These are phyloP conservation scores for Apeira syringaria DNA, from an alignment of 2,888 invertebrate genomes.

Conservation along the genomic window DNA sequence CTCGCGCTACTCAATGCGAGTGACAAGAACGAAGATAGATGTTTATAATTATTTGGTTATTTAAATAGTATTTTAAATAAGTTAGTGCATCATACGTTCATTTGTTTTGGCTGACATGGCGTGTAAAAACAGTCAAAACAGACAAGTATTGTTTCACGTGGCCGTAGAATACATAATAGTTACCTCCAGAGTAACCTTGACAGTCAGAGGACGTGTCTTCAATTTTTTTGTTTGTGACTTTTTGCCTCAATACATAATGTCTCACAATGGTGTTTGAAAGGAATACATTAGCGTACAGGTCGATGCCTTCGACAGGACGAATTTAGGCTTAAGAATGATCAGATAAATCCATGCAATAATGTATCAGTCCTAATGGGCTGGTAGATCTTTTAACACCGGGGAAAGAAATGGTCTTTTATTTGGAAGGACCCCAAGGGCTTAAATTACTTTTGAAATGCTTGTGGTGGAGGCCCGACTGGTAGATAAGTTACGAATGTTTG, in stretches of 20 bases:
- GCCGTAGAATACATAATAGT: background rate
- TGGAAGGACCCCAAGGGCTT: conserved; percentile 20
- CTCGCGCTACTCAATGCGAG: no score
- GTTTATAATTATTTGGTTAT: no score
- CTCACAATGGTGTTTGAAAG: conserved; percentile 67
- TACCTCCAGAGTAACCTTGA: conserved; percentile 34
- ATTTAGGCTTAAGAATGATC: conserved; percentile 40
- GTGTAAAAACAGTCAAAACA: conserved; percentile 8
- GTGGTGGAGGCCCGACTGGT: conserved; percentile 15
- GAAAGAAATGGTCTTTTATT: conserved; percentile 30
- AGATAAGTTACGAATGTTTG: conserved; percentile 28
- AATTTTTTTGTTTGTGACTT: conserved; percentile 57
- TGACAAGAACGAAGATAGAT: no score
- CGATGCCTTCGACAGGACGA: conserved; percentile 45
- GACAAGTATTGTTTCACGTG: conserved; percentile 15
- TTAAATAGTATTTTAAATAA: no score
- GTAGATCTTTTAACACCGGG: conserved; percentile 29
- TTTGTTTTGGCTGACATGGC: conserved; percentile 5
- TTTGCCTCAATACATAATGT: conserved; percentile 69
- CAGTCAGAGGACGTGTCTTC: conserved; percentile 28
- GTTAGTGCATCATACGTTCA: conserved; percentile 32
- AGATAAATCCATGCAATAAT: conserved; percentile 39
- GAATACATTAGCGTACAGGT: conserved; percentile 70
- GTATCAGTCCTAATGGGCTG: conserved; percentile 35
- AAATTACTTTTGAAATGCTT: conserved; percentile 23